Conservation (phyloP, 2,888 invertebrate species). For the Drosophila rubida region DNA sequence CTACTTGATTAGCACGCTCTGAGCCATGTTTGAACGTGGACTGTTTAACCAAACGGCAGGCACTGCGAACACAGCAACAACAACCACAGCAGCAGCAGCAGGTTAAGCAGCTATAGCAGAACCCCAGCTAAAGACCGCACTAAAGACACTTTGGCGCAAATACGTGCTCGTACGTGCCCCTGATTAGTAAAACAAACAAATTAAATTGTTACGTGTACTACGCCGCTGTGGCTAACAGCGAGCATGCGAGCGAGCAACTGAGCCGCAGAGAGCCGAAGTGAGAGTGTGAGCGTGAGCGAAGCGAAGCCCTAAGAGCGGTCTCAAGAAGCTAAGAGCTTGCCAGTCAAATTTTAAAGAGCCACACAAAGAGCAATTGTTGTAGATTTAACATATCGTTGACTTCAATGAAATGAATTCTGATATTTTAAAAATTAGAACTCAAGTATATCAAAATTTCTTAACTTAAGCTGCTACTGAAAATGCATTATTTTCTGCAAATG, state of each 20-base stretch:
- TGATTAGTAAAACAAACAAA: conserved; percentile 79
- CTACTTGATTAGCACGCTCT: conserved; percentile 77
- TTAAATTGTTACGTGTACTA: conserved; percentile 54
- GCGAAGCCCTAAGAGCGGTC: conserved; percentile 12
- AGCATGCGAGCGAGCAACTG: background rate
- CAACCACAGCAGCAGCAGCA: conserved; percentile 25
- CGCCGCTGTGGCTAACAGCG: too few species aligned
- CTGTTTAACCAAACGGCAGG: conserved; percentile 69
- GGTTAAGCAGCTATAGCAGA: conserved; percentile 36
- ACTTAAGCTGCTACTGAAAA: too few species aligned
- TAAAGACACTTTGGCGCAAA: conserved; percentile 66
- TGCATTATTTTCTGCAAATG: too few species aligned
- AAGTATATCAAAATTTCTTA: too few species aligned
- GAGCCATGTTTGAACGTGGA: conserved; percentile 77
- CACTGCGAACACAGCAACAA: conserved; percentile 35
- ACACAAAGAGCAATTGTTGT: background rate
- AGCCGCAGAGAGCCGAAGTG: background rate
- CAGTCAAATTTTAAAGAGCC: conserved; percentile 2
- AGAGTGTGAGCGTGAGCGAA: background rate
- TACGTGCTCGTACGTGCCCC: conserved; percentile 71
- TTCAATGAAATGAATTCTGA: too few species aligned
- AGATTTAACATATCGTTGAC: background rate
- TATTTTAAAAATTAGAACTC: too few species aligned
- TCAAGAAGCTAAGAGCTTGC: conserved; percentile 25
- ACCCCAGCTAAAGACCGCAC: conserved; percentile 59